Evolutionary conservation across 2,797 vertebrate species (phyloP), one percentile per base, ranked within the genome.

Genomic region (Onychomys leucogaster): DNA sequence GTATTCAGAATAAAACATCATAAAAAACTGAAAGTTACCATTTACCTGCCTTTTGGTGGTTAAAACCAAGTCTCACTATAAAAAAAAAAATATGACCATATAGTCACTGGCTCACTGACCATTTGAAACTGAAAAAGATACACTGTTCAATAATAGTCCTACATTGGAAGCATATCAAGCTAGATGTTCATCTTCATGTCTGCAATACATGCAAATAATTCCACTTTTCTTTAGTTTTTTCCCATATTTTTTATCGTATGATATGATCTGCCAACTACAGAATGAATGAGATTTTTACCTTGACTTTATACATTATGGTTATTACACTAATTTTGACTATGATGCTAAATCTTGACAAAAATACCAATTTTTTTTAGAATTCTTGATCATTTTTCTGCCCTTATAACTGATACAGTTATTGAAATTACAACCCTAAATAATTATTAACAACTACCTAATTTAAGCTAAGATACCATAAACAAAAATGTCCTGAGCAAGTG

Each of bases 41-140:
- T 83, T 80, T 93, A 77, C 34, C 17, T 21, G 57, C 52, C 7
- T 91, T 65, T 69, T 71, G 89, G 11, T 65, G 77, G n/a, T 76
- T 90, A 85, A 96, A 91, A 75, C 13, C 16, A 81, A 81, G 85
- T 77, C 34, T 96, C 95, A 83, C 78, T 89, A 75, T 78, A 25
- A 49, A 91, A 63, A 73, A 52, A 25, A 49, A 91, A 63, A 73
- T 13, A 88, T 57, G 41, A 81, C 7, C 34, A 52, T 92, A 67
- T 80, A 92, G 75, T 84, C 71, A 77, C 57, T 82, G 80, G 25
- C 29, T 91, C 55, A 34, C 29, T 82, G 65, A 34, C 34, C 17
- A 0, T 96, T 94, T 73, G 32, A 93, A 27, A 95, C 25, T 29
- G 29, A 84, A 93, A 90, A n/a, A n/a, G 43, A 32, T 73, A 27